Evolutionary conservation across 2,888 invertebrate genomes (phyloP).

Genomic region (Aphodius granarius): DNA sequence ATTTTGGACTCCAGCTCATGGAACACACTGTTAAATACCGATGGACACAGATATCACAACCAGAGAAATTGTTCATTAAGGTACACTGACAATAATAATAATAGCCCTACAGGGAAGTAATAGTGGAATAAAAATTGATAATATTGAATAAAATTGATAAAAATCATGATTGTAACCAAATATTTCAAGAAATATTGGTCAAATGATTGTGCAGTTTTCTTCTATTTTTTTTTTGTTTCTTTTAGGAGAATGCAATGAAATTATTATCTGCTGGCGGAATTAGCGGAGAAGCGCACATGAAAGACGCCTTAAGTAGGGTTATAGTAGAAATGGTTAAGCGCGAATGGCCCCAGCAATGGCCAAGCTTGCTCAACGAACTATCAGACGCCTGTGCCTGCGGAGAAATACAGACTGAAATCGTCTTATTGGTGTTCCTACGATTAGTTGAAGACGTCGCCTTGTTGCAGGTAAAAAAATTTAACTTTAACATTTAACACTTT

Average conservation of each 20-base stretch:
- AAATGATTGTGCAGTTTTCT: too few species aligned
- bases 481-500: background rate
- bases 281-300: slow-evolving; percentile 74
- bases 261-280: slow-evolving; percentile 76
- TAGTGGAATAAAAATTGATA: slow-evolving; percentile 25
- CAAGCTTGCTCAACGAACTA: slow-evolving; percentile 78
- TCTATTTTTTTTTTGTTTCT: background rate
- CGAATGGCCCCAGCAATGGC: slow-evolving; percentile 98
- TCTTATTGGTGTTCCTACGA: slow-evolving; percentile 83
- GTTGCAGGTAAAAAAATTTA: slow-evolving; percentile 64
- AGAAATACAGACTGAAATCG: slow-evolving; percentile 87
- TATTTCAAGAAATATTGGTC: too few species aligned
- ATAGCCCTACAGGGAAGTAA: too few species aligned
- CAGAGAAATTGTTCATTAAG: slow-evolving; percentile 88
- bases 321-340: slow-evolving; percentile 96
- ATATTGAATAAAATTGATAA: background rate
- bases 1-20: slow-evolving; percentile 90
- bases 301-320: slow-evolving; percentile 85
- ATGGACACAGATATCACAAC: slow-evolving; percentile 87
- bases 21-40: slow-evolving; percentile 92
- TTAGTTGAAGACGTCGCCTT: slow-evolving; percentile 93
- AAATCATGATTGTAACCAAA: too few species aligned
- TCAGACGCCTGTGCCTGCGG: slow-evolving; percentile 81
- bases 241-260: slow-evolving; percentile 84
- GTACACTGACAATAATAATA: slow-evolving; percentile 49